Evolutionary conservation across 1,140 invertebrate species (phyloP), one percentile per base, ranked within the genome.

Genomic region (Drosophila nigromelanica): DNA sequence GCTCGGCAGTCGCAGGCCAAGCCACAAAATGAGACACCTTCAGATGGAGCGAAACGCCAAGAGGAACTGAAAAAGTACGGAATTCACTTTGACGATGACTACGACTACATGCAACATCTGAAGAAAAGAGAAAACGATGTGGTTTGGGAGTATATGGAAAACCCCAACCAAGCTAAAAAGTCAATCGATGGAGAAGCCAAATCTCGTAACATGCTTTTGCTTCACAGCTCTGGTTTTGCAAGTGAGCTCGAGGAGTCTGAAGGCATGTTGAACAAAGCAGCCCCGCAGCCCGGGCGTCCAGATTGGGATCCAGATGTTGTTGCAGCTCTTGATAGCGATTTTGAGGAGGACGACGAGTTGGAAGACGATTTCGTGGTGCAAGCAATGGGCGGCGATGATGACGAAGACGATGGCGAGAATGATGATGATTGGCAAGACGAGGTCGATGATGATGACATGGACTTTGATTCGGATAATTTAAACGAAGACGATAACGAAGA

Each of bases 11-110:
- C 76, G 14, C 66, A 73, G 8, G 15, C 78, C 11, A 77, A 79
- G 45, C 52, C 27, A 60, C 72, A 79, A 48, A 59, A 74, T 5
- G 52, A 71, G 40, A 12, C 59, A 7, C 18, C 70, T 1, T n/a
- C 90, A 10, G 93, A 94, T 66, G 71, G 76, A 6, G 87, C 92
- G n/a, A 94, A 95, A 59, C 92, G 93, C 1, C 95, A 94, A 82
- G 95, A 97, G 81, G 97, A 98, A 81, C 95, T 97, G 80, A 92
- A 94, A 27, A 98, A 98, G 92, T 99, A 95, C 94, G 98, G 98
- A n/a, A 95, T 99, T 56, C 98, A 96, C 91, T 99, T 95, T 92
- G 97, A 99, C 91, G 98, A 99, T 93, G 97, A 99, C 76, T 99
- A 99, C 90, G 95, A 99, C 91, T 99, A 99, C 90, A 92, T 99